Conservation (phyloP, 2,888 invertebrate species). For the Brenthis ino region DNA sequence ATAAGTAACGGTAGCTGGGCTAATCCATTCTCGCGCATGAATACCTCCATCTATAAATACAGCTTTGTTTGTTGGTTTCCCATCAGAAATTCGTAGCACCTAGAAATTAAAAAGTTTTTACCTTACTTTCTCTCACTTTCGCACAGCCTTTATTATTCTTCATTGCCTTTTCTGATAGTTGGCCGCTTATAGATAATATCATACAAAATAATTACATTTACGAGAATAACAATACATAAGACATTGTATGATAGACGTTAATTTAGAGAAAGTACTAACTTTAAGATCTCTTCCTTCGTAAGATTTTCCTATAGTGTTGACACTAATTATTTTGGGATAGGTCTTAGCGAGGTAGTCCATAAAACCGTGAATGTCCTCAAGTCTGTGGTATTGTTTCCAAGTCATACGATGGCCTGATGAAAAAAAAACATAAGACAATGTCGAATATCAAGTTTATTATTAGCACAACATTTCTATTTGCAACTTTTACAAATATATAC, state of each 20-base stretch:
- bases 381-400: conserved; percentile 90
- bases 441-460: not conserved
- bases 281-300: conserved; percentile 88
- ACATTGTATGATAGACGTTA: too few relatives aligned
- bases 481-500: too few relatives aligned
- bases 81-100: conserved; percentile 86
- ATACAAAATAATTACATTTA: too few relatives aligned
- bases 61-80: conserved; percentile 84
- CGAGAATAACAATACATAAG: too few relatives aligned
- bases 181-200: too few relatives aligned
- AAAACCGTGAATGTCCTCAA: conserved; percentile 89
- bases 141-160: not conserved
- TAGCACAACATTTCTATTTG: not conserved
- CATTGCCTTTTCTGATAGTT: not conserved
- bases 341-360: conserved; percentile 89
- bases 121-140: not conserved
- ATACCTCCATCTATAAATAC: conserved; percentile 92
- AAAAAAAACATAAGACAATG: not conserved
- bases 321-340: conserved; percentile 87
- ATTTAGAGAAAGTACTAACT: conserved; percentile 57
- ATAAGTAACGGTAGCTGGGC: conserved; percentile 90
- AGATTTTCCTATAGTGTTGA: conserved; percentile 89
- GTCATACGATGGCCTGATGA: conserved; percentile 83
- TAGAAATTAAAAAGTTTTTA: conserved; percentile 40
- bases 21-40: conserved; percentile 96